Evolutionary conservation across 1,140 invertebrate genomes (phyloP).

Genomic region (Leptinotarsa defecta): DNA sequence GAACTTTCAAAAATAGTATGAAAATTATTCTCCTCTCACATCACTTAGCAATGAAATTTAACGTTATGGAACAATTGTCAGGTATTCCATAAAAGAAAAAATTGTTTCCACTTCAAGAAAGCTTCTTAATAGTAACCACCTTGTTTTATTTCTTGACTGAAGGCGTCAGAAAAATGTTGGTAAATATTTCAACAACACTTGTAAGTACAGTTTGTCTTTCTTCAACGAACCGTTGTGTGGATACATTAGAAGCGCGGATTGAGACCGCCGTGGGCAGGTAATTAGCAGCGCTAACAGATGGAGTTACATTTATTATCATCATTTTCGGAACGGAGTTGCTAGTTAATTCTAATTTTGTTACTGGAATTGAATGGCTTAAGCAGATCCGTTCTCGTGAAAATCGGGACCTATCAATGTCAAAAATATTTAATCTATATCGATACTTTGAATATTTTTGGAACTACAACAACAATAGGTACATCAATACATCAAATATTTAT

Average conservation of each 20-base stretch:
- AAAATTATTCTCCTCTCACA: too few relatives aligned
- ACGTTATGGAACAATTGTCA: too few relatives aligned
- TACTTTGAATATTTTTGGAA: too few relatives aligned
- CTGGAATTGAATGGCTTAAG: background rate
- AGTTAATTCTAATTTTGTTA: conserved; percentile 7
- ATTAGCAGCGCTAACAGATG: conserved; percentile 41
- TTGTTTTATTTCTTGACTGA: background rate
- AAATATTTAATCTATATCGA: too few relatives aligned
- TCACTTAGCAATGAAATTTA: too few relatives aligned
- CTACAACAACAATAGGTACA: too few relatives aligned
- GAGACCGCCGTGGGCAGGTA: conserved; percentile 37
- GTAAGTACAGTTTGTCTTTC: conserved; percentile 23
- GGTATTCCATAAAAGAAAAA: too few relatives aligned
- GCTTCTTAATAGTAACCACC: too few relatives aligned
- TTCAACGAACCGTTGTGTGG: conserved; percentile 9
- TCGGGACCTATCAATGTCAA: too few relatives aligned
- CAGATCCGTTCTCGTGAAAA: background rate
- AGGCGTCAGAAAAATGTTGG: conserved; percentile 4
- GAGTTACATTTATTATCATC: conserved; percentile 28
- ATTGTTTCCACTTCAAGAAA: too few relatives aligned
- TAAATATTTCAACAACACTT: conserved; percentile 25
- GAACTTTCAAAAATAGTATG: too few relatives aligned
- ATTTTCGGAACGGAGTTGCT: background rate
- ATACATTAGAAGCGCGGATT: conserved; percentile 33
- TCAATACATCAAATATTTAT: too few relatives aligned